Evolutionary conservation across 2,797 vertebrate species (phyloP).

Genomic region (Cyclura pinguis): DNA sequence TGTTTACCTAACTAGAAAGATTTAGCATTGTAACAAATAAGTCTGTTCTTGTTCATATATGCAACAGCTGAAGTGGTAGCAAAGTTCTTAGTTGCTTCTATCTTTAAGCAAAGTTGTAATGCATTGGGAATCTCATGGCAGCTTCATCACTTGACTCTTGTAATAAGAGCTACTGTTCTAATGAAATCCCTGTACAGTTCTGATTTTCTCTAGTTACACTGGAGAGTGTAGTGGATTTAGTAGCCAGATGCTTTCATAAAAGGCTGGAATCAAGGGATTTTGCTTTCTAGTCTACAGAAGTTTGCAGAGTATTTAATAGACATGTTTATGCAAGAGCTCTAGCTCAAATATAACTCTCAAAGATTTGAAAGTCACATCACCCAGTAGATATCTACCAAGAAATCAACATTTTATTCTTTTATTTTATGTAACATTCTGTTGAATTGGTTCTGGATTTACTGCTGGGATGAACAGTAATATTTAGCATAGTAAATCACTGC

Average conservation of each 20-base stretch:
- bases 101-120: constrained; percentile 61
- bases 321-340: constrained; percentile 27
- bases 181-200: constrained; percentile 60
- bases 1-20: constrained; percentile 17
- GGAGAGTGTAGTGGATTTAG: constrained; percentile 35
- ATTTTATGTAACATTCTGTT: constrained; percentile 33
- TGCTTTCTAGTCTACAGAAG: constrained; percentile 28
- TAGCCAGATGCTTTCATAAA: constrained; percentile 2
- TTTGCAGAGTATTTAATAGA: constrained; percentile 15
- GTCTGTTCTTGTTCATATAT: background rate
- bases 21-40: constrained; percentile 28
- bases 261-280: constrained; percentile 24
- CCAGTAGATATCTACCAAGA: constrained; percentile 26
- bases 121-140: constrained; percentile 45
- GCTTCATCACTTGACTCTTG: constrained; percentile 68
- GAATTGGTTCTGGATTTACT: constrained; percentile 23
- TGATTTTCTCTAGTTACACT: constrained; percentile 64
- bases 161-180: constrained; percentile 52
- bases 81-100: constrained; percentile 39
- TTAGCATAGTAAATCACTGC: background rate
- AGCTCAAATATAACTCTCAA: constrained; percentile 27
- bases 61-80: constrained; percentile 37
- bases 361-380: constrained; percentile 23
- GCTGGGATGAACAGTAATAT: constrained; percentile 6
- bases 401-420: constrained; percentile 38